Evolutionary conservation across 2,797 vertebrate genomes (phyloP).

Genomic region (Graptemys geographica): DNA sequence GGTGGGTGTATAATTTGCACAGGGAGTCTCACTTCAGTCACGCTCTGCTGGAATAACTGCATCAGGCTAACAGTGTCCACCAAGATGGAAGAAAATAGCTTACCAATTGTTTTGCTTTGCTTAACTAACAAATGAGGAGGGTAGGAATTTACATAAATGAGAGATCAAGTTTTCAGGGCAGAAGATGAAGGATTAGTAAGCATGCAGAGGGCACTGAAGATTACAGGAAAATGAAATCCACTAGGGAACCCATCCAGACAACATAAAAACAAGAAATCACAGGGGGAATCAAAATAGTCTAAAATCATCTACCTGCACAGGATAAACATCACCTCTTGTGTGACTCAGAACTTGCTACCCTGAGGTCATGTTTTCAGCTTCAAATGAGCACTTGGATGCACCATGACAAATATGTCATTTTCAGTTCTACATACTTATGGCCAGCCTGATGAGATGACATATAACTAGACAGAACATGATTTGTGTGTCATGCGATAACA

Average conservation of each 20-base stretch:
- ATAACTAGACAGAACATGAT: slow-evolving; percentile 22
- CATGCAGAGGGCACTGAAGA: slow-evolving; percentile 17
- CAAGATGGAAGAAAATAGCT: not conserved
- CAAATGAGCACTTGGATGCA: slow-evolving; percentile 39
- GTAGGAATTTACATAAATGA: not conserved
- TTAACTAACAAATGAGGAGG: not conserved
- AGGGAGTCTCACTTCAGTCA: not conserved
- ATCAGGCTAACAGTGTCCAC: not conserved
- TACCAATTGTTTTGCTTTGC: not conserved
- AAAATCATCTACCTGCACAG: not conserved
- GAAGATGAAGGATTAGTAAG: not conserved
- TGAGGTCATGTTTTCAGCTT: slow-evolving; percentile 29
- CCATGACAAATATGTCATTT: slow-evolving; percentile 54
- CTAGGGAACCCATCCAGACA: slow-evolving; percentile 60
- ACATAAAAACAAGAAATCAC: slow-evolving; percentile 52
- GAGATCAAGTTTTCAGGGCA: slow-evolving; percentile 10
- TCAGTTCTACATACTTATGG: slow-evolving; percentile 12
- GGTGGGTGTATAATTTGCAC: not conserved
- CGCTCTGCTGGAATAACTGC: not conserved
- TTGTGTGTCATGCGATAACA: not conserved
- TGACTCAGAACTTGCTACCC: slow-evolving; percentile 33
- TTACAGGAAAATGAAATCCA: slow-evolving; percentile 6
- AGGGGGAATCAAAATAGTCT: slow-evolving; percentile 48
- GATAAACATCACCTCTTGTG: slow-evolving; percentile 46
- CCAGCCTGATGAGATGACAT: not conserved